Percentiles rank a stretch among this genome's conserved stretches.
Conservation (phyloP, 1,140 invertebrate genomes). For the Lepidurus apus region DNA sequence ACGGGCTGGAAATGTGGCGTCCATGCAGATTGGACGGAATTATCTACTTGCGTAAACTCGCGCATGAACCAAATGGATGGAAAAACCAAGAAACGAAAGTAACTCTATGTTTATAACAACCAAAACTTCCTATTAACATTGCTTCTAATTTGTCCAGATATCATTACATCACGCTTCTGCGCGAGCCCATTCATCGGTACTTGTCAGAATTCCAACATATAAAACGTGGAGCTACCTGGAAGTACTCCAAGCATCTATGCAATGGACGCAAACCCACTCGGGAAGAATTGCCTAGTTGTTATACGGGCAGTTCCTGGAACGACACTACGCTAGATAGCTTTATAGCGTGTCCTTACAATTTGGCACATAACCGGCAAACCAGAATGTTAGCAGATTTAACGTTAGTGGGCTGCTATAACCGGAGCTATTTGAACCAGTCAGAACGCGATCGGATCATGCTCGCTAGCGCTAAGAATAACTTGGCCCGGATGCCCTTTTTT, state of each 20-base stretch:
- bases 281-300: conserved; percentile 71
- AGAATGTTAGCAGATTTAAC: conserved; percentile 94
- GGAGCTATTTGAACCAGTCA: conserved; percentile 58
- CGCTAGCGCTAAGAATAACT: conserved; percentile 88
- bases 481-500: conserved; percentile 92
- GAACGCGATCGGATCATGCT: conserved; percentile 76
- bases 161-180: conserved; percentile 91
- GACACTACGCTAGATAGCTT: conserved; percentile 75
- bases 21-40: conserved; percentile 96
- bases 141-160: conserved; percentile 54
- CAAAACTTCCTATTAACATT: background rate
- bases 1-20: conserved; percentile 98
- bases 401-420: conserved; percentile 92
- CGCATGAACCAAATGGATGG: conserved; percentile 82
- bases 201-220: conserved; percentile 93
- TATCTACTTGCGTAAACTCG: conserved; percentile 80
- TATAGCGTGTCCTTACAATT: conserved; percentile 80
- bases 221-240: conserved; percentile 95
- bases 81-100: conserved; percentile 63
- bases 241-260: conserved; percentile 74
- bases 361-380: conserved; percentile 93
- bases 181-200: conserved; percentile 84
- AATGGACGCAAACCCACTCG: conserved; percentile 70
- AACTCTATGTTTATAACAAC: background rate
- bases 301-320: conserved; percentile 59